These are phyloP conservation scores for Mormyrus hasselquistii DNA, from an alignment of 2,797 vertebrate species.

Conservation along the genomic window DNA sequence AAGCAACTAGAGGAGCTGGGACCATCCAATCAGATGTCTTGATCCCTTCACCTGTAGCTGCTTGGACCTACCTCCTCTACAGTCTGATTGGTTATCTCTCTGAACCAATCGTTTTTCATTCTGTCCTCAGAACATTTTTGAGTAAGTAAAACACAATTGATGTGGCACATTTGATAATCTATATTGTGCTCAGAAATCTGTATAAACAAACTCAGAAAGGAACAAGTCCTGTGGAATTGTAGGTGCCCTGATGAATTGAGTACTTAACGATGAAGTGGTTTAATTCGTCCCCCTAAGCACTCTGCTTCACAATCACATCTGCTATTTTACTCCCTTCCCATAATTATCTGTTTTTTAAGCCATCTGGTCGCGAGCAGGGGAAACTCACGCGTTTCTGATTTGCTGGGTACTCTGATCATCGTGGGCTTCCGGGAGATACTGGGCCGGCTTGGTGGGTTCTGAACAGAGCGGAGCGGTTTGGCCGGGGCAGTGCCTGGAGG, in stretches of 20 bases:
- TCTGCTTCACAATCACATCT: neutral
- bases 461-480: constrained; percentile 53
- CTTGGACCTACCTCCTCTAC: neutral
- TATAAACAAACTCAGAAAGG: neutral
- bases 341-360: neutral
- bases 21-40: neutral
- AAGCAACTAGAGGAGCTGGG: neutral
- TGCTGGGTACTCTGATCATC: constrained; percentile 84
- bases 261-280: neutral
- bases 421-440: constrained; percentile 73
- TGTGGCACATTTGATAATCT: neutral
- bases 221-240: neutral
- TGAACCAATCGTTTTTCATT: neutral
- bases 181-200: neutral
- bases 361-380: neutral
- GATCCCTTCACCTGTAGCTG: neutral
- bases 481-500: constrained; percentile 49
- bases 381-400: constrained; percentile 56
- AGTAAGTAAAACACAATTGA: neutral
- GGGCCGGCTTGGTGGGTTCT: constrained; percentile 42
- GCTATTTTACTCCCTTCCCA: neutral
- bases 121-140: neutral
- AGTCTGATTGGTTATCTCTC: neutral
- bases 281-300: neutral
- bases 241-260: neutral